These are phyloP conservation scores for Clitarchus hookeri DNA, from an alignment of 2,888 invertebrate species.

Conservation along the genomic window DNA sequence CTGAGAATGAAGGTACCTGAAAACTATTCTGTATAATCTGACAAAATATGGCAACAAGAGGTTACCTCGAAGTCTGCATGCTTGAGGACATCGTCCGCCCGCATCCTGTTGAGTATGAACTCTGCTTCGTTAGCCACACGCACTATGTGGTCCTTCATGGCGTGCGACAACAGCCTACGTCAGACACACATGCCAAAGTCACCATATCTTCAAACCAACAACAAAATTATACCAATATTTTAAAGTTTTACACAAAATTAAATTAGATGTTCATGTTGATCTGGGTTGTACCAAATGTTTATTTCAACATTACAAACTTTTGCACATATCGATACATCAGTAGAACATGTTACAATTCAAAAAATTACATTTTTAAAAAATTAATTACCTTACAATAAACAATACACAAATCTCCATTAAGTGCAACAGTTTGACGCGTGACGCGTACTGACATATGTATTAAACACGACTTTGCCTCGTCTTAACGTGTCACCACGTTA, in stretches of 20 bases:
- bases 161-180: constrained; percentile 87
- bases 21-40: constrained; percentile 26
- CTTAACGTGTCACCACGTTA: too few species aligned
- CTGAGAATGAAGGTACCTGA: background rate
- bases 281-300: background rate
- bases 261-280: background rate
- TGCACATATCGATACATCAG: too few species aligned
- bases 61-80: constrained; percentile 92
- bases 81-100: constrained; percentile 98
- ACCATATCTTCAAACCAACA: too few species aligned
- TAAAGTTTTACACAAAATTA: too few species aligned
- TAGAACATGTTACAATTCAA: too few species aligned
- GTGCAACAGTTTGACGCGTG: too few species aligned
- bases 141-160: constrained; percentile 99
- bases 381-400: too few species aligned
- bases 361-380: too few species aligned
- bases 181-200: constrained; percentile 35
- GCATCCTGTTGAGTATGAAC: constrained; percentile 97
- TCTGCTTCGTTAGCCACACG: constrained; percentile 99
- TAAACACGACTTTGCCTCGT: too few species aligned
- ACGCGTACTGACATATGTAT: too few species aligned
- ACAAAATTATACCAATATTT: too few species aligned
- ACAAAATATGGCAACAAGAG: background rate
- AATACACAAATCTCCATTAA: too few species aligned
- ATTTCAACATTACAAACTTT: background rate